phyloP scores from a whole-genome alignment of 2,797 vertebrate genomes.

The Lemur catta region DNA sequence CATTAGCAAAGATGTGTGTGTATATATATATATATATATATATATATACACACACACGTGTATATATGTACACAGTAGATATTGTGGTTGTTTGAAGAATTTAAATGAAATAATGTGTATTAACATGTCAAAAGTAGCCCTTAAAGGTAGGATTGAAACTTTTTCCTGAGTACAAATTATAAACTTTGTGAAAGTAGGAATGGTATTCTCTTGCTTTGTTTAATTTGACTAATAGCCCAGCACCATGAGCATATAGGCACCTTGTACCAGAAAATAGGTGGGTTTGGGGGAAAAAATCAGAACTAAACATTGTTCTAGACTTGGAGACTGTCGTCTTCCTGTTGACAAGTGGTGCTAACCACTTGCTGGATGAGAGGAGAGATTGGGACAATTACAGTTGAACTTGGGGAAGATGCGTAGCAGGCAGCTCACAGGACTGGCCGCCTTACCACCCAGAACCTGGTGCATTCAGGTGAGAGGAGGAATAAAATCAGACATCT shows the following conservation, averaged over 20 bases:
- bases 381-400: not conserved
- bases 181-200: not conserved
- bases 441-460: not conserved
- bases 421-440: not conserved
- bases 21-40: no score
- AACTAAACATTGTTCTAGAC: not conserved
- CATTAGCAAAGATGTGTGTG: not conserved
- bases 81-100: not conserved
- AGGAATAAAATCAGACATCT: not conserved
- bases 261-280: not conserved
- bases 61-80: not conserved
- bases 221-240: not conserved
- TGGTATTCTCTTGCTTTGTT: not conserved
- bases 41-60: no score
- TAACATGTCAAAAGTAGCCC: not conserved
- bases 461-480: not conserved
- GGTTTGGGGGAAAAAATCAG: not conserved
- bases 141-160: not conserved
- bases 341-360: not conserved
- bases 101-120: not conserved
- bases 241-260: not conserved
- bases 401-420: slow-evolving; percentile 13
- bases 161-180: not conserved
- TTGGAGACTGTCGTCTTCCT: not conserved
- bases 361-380: not conserved